Evolutionary conservation across 2,113 vertebrate genomes (phyloP), one percentile per base, ranked within the genome.

Genomic region (Nothobranchius furzeri): DNA sequence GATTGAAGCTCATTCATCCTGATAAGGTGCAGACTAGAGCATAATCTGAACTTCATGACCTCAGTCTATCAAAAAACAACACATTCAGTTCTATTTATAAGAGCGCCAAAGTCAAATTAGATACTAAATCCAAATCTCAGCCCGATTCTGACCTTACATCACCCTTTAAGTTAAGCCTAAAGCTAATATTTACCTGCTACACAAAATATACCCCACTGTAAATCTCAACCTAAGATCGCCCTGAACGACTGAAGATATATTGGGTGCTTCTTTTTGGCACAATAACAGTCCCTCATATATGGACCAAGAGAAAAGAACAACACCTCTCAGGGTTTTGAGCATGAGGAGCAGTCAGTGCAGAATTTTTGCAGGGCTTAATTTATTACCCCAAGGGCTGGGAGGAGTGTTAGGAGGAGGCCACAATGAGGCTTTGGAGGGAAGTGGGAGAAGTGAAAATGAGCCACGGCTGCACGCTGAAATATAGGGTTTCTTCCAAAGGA

Each of bases 231-330:
- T 70, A 72, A 84, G 43, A 52, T 72, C 59, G 66, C 83, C 60
- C 69, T 17, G 70, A 56, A 67, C 36, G 60, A 78, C 58, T 52
- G 30, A 49, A 77, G 86, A 83, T 74, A 70, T 69, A 83, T 81
- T 66, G 76, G 75, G 67, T 64, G 52, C 45, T 80, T 72, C 78
- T 85, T 89, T 73, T 84, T 82, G 77, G 73, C 81, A 84, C 70
- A 79, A 48, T 76, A 85, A 82, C 86, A 83, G 61, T 56, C 73
- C 37, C 59, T 82, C 71, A 58, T 71, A 84, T 77, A 79, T 72
- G 51, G 66, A 52, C 69, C 6, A 3, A 35, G 50, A 58, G 51
- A 64, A 78, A 76, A 64, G 8, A 20, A 72, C 80, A 78, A 64
- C 64, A 68, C 2, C 12, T 70, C 58, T 70, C 13, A 10, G 51